Evolutionary conservation across 2,797 vertebrate species (phyloP), one percentile per base, ranked within the genome.

Genomic region (Crenichthys baileyi): DNA sequence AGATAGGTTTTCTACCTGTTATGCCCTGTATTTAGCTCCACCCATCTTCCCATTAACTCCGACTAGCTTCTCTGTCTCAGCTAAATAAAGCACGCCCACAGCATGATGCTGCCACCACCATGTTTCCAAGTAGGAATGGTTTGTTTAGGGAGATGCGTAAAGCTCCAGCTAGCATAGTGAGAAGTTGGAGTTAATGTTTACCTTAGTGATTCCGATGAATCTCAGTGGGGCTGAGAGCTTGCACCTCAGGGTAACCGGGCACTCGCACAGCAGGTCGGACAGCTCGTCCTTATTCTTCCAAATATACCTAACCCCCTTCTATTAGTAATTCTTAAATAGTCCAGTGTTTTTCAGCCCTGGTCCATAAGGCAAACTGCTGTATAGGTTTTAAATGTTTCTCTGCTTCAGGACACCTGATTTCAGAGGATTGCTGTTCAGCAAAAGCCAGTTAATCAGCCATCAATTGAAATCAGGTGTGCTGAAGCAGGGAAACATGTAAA

Each of bases 111-210:
- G 53, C 6, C 16, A 53, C 18, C 55, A 56, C 55, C 24, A 24
- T n/a, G 24, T 58, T 58, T 58, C 56, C n/a, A 24, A 58, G 24
- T 26, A n/a, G 11, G 56, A 58, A 58, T 22, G 20, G 9, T 26
- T 58, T 8, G 4, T 58, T 58, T 11, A 12, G 24, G 56, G 55
- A 4, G 8, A 24, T 50, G 20, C 26, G 26, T 29, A 16, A 39
- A 58, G n/a, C 1, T 7, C 24, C 15, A 18, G 15, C 93, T 96
- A 99, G 90, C 98, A 99, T 70, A 99, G 96, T 0, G 94, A 99
- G 99, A 51, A 98, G 94, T 0, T 98, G 95, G 97, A 97, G 94
- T 99, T 98, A 89, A 99, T 98, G 94, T 99, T 99, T 98, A 99
- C 99, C 94, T 99, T 99, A 80, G 98, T 99, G 90, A 99, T 97